Conservation (phyloP, 2,113 vertebrate species). For the Orientallactaga bullata region DNA sequence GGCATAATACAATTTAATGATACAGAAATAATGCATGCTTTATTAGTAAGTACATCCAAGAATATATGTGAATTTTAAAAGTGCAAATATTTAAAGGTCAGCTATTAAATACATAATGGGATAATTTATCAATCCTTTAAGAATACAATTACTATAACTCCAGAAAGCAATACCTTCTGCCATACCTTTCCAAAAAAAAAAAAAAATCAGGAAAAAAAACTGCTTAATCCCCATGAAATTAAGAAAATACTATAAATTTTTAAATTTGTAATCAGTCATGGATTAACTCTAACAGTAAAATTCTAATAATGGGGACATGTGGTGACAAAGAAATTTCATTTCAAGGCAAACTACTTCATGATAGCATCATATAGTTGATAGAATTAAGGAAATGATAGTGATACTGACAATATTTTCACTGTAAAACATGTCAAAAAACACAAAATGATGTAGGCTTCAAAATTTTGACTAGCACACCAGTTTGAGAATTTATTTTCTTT, state of each 20-base stretch:
- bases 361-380: background rate
- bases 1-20: background rate
- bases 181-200: background rate
- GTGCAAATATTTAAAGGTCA: background rate
- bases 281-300: background rate
- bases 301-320: background rate
- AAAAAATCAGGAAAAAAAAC: background rate
- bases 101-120: background rate
- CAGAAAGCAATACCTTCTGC: background rate
- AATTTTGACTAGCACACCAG: background rate
- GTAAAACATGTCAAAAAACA: background rate
- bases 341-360: background rate
- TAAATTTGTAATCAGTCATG: background rate
- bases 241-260: background rate
- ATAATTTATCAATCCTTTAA: slow-evolving; percentile 1
- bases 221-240: slow-evolving; percentile 1
- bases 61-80: background rate
- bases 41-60: background rate
- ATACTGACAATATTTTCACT: background rate
- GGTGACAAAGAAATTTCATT: background rate
- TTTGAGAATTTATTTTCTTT: background rate
- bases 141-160: background rate
- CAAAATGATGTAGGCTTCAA: background rate
- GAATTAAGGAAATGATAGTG: background rate
- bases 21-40: background rate